Percentiles rank a stretch among this genome's conserved stretches.
These are phyloP conservation scores for Empis stercorea DNA, from an alignment of 2,888 invertebrate species.

Conservation along the genomic window DNA sequence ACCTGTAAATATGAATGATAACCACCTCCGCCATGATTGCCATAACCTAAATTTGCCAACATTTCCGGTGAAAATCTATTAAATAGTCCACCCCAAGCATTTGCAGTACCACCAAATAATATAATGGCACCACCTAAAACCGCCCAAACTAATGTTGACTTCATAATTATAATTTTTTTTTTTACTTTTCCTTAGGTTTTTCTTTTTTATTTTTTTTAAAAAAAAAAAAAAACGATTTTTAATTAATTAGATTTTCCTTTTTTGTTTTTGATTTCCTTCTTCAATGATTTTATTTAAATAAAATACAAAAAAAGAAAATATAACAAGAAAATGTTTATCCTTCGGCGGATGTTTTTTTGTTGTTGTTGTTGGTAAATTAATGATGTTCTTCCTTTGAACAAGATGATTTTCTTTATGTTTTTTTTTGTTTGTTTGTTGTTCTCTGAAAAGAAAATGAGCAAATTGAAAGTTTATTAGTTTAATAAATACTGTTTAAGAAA, in stretches of 20 bases:
- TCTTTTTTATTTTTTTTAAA: background rate
- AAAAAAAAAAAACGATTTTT: background rate
- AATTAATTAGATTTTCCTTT: background rate
- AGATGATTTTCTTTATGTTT: background rate
- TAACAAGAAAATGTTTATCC: no score
- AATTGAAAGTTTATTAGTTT: no score
- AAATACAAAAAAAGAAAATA: no score
- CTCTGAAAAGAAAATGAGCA: constrained; percentile 3
- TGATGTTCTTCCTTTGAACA: no score
- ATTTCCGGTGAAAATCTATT: constrained; percentile 77
- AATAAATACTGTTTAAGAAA: no score
- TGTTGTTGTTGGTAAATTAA: no score
- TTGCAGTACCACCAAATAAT: constrained; percentile 28
- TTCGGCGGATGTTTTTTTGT: no score
- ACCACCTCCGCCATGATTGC: constrained; percentile 47
- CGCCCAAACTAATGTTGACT: constrained; percentile 21
- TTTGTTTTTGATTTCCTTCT: no score
- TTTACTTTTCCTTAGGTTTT: background rate
- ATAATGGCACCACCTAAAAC: constrained; percentile 20
- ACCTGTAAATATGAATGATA: constrained; percentile 40
- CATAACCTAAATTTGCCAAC: constrained; percentile 67
- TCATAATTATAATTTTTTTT: constrained; percentile 18
- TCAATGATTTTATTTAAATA: no score
- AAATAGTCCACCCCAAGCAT: constrained; percentile 71
- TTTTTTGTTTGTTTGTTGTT: no score